Conservation (phyloP, 2,113 vertebrate species). For the Melanerpes formicivorus region DNA sequence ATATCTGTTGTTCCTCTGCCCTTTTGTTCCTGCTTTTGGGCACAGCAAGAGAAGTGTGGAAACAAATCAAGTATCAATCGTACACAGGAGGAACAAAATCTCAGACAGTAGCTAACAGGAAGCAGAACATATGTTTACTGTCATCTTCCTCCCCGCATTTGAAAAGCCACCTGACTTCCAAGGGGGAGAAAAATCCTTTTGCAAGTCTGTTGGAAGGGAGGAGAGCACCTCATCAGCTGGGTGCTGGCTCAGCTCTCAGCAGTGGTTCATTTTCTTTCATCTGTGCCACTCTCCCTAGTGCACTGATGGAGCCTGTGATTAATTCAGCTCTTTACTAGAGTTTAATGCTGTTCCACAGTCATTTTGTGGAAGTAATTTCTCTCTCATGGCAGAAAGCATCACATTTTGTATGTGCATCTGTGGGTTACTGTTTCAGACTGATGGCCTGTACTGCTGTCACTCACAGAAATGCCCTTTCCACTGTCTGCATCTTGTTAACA, state of each 20-base stretch:
- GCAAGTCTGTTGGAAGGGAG: not conserved
- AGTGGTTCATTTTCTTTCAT: not conserved
- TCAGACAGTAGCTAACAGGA: not conserved
- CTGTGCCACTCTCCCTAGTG: not conserved
- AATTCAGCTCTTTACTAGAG: conserved; percentile 14
- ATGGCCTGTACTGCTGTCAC: fast-evolving
- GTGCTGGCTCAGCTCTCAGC: conserved; percentile 39
- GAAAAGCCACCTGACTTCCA: conserved; percentile 34
- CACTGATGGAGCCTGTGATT: conserved; percentile 1
- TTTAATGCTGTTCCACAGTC: not conserved
- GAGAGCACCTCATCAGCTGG: not conserved
- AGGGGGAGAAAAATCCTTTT: conserved; percentile 2
- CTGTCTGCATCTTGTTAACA: fast-evolving
- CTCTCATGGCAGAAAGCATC: not conserved
- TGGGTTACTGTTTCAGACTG: not conserved
- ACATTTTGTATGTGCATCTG: not conserved
- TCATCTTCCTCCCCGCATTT: not conserved
- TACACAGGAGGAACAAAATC: conserved; percentile 11
- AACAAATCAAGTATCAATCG: conserved; percentile 21
- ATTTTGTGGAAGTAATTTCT: not conserved
- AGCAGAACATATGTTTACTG: conserved; percentile 53
- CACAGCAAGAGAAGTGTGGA: conserved; percentile 28
- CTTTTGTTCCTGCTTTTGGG: conserved; percentile 54
- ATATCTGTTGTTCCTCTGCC: conserved; percentile 19
- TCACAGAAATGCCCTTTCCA: fast-evolving